These are phyloP conservation scores for Bembecia ichneumoniformis DNA, from an alignment of 2,888 invertebrate species.

Conservation along the genomic window DNA sequence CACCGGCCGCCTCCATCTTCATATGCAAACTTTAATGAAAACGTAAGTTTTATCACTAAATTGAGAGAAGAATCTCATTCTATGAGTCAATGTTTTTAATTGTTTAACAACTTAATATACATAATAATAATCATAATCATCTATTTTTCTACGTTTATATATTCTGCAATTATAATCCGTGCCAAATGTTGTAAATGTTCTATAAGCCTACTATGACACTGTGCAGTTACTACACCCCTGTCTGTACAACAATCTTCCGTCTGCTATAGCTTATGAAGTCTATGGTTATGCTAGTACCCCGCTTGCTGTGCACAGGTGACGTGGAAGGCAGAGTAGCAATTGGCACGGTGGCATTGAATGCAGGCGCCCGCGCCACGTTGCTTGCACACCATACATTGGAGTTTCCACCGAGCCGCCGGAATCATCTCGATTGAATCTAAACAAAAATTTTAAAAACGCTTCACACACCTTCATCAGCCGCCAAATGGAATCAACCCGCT, in stretches of 20 bases:
- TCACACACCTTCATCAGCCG: too few relatives aligned
- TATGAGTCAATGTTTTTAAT: too few relatives aligned
- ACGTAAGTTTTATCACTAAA: not conserved
- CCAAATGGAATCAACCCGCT: too few relatives aligned
- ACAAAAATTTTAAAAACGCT: too few relatives aligned
- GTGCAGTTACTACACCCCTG: not conserved
- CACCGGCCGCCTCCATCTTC: conserved; percentile 93
- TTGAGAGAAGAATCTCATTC: too few relatives aligned
- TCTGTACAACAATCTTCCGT: not conserved
- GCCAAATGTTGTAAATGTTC: too few relatives aligned
- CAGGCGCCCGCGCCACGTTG: conserved; percentile 94
- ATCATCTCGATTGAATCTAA: conserved; percentile 95
- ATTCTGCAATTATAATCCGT: too few relatives aligned
- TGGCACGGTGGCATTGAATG: conserved; percentile 97
- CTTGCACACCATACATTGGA: conserved; percentile 98
- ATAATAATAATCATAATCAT: too few relatives aligned
- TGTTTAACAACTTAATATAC: too few relatives aligned
- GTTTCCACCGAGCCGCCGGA: conserved; percentile 94
- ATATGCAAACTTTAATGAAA: conserved; percentile 79
- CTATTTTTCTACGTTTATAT: too few relatives aligned
- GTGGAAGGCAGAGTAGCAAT: conserved; percentile 98
- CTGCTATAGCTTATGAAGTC: too few relatives aligned
- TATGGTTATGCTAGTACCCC: conserved; percentile 43
- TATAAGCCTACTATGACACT: not conserved
- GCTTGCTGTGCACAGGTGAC: conserved; percentile 99